A percentile compares a stretch with the other conserved stretches of the same genome.
Evolutionary conservation across 2,888 invertebrate genomes (phyloP).

Genomic region (Zaprionus bogoriensis): DNA sequence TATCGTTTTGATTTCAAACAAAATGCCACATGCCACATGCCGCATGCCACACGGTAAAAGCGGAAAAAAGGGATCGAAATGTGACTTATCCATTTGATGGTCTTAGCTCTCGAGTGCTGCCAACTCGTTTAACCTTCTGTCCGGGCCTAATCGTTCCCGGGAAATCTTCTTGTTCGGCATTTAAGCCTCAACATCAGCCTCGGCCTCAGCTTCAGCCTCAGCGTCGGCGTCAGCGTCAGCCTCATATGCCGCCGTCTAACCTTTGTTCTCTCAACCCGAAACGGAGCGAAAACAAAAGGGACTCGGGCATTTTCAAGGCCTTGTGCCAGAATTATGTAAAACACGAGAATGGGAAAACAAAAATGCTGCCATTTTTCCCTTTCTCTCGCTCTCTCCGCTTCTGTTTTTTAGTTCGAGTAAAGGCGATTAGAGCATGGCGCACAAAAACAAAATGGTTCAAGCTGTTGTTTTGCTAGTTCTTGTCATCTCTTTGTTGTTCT

Average conservation of each 20-base stretch:
- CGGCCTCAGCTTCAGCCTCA: no score
- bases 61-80: constrained; percentile 17
- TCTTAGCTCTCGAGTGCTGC: constrained; percentile 8
- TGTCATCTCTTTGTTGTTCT: background rate
- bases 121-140: constrained; percentile 34
- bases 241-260: constrained; percentile 28
- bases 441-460: constrained; percentile 24
- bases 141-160: constrained; percentile 23
- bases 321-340: constrained; percentile 36
- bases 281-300: background rate
- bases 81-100: constrained; percentile 15
- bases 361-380: constrained; percentile 17
- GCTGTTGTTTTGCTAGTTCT: constrained; percentile 19
- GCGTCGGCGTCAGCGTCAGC: no score
- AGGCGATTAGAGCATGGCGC: constrained; percentile 32
- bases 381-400: background rate
- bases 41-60: no score
- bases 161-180: constrained; percentile 24
- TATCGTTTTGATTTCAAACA: constrained; percentile 19
- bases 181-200: no score
- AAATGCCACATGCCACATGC: constrained; percentile 21
- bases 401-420: constrained; percentile 4
- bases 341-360: constrained; percentile 12
- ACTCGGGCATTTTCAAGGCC: constrained; percentile 28
- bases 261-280: constrained; percentile 17